A percentile compares a stretch with the other conserved stretches of the same genome.
These are phyloP conservation scores for Brachionus koreanus DNA, from an alignment of 1,140 invertebrate genomes.

Conservation along the genomic window DNA sequence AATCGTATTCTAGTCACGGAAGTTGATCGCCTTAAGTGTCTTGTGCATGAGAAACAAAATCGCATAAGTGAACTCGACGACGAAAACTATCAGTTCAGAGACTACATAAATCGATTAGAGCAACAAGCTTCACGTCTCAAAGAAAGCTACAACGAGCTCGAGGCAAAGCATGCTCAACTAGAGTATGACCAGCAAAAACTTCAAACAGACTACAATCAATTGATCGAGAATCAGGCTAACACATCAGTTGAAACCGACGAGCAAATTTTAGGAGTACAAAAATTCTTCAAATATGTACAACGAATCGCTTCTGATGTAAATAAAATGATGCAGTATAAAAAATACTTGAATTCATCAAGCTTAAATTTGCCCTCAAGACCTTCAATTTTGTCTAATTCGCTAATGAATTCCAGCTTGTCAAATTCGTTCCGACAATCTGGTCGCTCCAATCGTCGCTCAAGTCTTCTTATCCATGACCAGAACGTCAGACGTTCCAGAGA, in stretches of 20 bases:
- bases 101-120: not conserved
- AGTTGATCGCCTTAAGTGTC: not conserved
- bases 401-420: not conserved
- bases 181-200: not conserved
- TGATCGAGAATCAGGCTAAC: not conserved
- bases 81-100: not conserved
- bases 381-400: not conserved
- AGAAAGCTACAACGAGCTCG: not conserved
- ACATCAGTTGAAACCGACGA: not conserved
- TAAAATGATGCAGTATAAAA: constrained; percentile 25
- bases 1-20: not conserved
- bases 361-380: not conserved
- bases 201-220: not conserved
- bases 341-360: not conserved
- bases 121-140: not conserved
- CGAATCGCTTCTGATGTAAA: not conserved
- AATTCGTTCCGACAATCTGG: not conserved
- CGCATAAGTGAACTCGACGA: not conserved
- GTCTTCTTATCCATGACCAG: not conserved
- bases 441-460: not conserved
- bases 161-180: not conserved
- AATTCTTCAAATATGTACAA: not conserved
- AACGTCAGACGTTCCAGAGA: not conserved
- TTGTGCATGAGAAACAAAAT: constrained; percentile 16
- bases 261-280: not conserved